Conservation (phyloP, 2,888 invertebrate species). For the Polylopha cassiicola region DNA sequence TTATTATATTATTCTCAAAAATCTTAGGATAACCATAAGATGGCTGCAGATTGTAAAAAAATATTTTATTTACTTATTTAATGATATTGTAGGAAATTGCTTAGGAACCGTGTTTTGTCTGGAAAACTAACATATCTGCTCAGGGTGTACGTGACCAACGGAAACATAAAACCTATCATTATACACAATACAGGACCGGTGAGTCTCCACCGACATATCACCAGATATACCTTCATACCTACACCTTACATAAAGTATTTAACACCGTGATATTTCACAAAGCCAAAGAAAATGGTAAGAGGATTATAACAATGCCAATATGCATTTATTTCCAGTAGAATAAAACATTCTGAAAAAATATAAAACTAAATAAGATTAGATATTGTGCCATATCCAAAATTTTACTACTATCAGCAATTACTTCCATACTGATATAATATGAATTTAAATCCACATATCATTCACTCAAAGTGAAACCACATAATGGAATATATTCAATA, state of each 20-base stretch:
- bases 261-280: slow-evolving; percentile 73
- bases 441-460: slow-evolving; percentile 42
- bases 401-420: slow-evolving; percentile 25
- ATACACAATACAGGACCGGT: slow-evolving; percentile 33
- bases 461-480: slow-evolving; percentile 45
- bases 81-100: slow-evolving; percentile 63
- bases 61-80: slow-evolving; percentile 68
- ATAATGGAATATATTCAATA: not conserved
- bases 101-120: slow-evolving; percentile 57
- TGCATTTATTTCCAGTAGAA: slow-evolving; percentile 60
- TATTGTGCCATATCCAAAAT: slow-evolving; percentile 51
- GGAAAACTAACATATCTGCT: slow-evolving; percentile 62
- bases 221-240: slow-evolving; percentile 46
- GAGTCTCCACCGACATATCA: slow-evolving; percentile 62
- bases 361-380: slow-evolving; percentile 22
- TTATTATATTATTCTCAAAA: slow-evolving; percentile 64
- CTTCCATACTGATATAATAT: slow-evolving; percentile 12
- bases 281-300: slow-evolving; percentile 68
- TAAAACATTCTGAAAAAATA: slow-evolving; percentile 36
- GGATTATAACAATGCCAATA: slow-evolving; percentile 46
- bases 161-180: slow-evolving; percentile 40
- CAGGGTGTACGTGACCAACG: slow-evolving; percentile 53
- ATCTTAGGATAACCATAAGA: slow-evolving; percentile 74
- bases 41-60: slow-evolving; percentile 73
- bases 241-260: slow-evolving; percentile 53